Evolutionary conservation across 2,888 invertebrate species (phyloP).

Genomic region (Netelia virgata): DNA sequence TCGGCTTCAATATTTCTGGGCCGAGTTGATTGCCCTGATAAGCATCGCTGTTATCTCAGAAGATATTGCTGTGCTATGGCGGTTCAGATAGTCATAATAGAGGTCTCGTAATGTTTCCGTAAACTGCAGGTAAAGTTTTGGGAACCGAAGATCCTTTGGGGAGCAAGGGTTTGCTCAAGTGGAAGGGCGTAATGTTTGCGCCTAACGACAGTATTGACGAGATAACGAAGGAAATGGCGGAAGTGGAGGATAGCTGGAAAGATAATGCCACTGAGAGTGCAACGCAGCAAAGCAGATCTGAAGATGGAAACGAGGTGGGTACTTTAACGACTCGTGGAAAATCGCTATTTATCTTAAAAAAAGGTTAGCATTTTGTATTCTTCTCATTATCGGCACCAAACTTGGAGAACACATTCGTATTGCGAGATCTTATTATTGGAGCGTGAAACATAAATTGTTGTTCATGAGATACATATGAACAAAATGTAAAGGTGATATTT

Average conservation of each 20-base stretch:
- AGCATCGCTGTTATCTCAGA: constrained; percentile 48
- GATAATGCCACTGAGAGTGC: constrained; percentile 79
- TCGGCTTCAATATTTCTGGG: neutral
- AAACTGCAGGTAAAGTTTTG: constrained; percentile 78
- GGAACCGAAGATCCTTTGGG: constrained; percentile 85
- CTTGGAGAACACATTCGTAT: neutral
- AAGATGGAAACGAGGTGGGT: constrained; percentile 61
- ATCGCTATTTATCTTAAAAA: neutral
- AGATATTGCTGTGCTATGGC: constrained; percentile 30
- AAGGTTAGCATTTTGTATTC: neutral
- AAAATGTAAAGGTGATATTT: no score
- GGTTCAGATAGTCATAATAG: constrained; percentile 22
- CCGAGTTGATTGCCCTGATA: constrained; percentile 32
- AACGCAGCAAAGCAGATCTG: constrained; percentile 45
- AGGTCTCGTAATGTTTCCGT: constrained; percentile 3
- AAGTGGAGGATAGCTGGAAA: constrained; percentile 83
- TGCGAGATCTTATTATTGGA: neutral
- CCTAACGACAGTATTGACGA: constrained; percentile 87
- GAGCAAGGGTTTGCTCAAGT: constrained; percentile 89
- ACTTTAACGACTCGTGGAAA: constrained; percentile 7
- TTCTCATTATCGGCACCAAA: neutral
- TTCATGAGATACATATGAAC: no score
- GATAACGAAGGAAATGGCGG: constrained; percentile 84
- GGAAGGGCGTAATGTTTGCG: constrained; percentile 91
- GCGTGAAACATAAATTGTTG: neutral